These are phyloP conservation scores for Idaea biselata DNA, from an alignment of 2,888 invertebrate species.

Conservation along the genomic window DNA sequence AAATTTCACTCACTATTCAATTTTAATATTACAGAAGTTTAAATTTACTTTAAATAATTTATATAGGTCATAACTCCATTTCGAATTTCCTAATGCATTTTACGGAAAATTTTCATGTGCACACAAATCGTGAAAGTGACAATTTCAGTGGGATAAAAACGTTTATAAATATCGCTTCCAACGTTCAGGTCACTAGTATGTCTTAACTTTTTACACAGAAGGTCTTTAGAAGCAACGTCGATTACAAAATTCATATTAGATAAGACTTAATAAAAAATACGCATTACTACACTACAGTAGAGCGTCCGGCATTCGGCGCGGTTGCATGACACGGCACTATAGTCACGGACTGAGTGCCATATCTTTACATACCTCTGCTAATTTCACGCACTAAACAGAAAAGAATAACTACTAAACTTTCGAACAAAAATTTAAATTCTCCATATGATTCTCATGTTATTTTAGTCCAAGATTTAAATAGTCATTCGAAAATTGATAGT, in stretches of 20 bases:
- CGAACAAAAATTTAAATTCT: too few species aligned
- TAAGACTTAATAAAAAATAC: constrained; percentile 79
- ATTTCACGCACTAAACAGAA: too few species aligned
- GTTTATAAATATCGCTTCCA: constrained; percentile 72
- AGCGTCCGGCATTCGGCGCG: constrained; percentile 24
- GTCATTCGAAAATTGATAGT: too few species aligned
- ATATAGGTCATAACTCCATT: constrained; percentile 75
- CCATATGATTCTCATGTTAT: too few species aligned
- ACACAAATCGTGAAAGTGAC: constrained; percentile 76
- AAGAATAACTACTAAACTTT: too few species aligned
- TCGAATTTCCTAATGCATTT: constrained; percentile 59
- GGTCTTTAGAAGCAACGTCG: constrained; percentile 79
- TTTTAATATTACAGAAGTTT: constrained; percentile 77
- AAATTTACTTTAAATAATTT: constrained; percentile 75
- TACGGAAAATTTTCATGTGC: constrained; percentile 73
- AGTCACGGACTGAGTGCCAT: too few species aligned
- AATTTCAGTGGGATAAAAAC: constrained; percentile 74
- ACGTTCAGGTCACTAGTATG: constrained; percentile 81
- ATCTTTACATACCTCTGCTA: too few species aligned
- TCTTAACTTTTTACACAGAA: constrained; percentile 78
- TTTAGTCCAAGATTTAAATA: too few species aligned
- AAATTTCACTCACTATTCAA: constrained; percentile 80
- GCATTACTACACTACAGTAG: constrained; percentile 75
- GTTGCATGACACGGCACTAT: constrained; percentile 3
- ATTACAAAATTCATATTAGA: constrained; percentile 79